A percentile compares a stretch with the other conserved stretches of the same genome.
phyloP scores from a whole-genome alignment of 1,140 invertebrate species.

The Euura saliciscinereae region DNA sequence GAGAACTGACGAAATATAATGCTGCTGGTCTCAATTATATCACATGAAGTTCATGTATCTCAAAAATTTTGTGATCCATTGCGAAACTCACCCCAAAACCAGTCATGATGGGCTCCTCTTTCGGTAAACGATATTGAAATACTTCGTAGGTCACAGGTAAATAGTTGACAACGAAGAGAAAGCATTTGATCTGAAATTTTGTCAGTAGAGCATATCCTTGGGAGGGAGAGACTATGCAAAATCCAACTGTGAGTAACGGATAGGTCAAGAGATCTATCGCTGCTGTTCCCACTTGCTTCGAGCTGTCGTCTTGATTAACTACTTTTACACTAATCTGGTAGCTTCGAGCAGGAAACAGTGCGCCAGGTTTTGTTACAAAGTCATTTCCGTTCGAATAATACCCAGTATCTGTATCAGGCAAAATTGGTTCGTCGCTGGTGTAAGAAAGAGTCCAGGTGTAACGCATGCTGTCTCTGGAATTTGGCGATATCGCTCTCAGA shows the following conservation, averaged over 20 bases:
- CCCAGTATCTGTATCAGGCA: not conserved
- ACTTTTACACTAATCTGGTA: constrained; percentile 4
- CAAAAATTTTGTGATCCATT: not conserved
- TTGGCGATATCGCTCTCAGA: not conserved
- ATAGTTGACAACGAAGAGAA: not conserved
- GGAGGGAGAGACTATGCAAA: not conserved
- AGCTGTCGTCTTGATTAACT: not conserved
- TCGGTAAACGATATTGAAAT: constrained; percentile 9
- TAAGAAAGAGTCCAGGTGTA: not conserved
- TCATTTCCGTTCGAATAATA: constrained; percentile 1
- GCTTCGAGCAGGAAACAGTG: not conserved
- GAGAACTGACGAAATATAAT: not conserved
- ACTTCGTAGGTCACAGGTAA: constrained; percentile 1
- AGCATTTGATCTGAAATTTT: not conserved
- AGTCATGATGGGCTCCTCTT: not conserved
- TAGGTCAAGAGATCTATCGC: not conserved
- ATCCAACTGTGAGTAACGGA: not conserved
- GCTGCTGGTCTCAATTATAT: not conserved
- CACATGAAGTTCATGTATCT: not conserved
- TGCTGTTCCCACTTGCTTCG: not conserved
- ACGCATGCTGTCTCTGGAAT: not conserved
- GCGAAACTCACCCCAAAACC: not conserved
- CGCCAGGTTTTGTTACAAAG: not conserved
- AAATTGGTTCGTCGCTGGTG: not conserved
- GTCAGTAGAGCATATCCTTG: constrained; percentile 4